phyloP scores from a whole-genome alignment of 2,888 invertebrate genomes.

The Teleogryllus oceanicus region DNA sequence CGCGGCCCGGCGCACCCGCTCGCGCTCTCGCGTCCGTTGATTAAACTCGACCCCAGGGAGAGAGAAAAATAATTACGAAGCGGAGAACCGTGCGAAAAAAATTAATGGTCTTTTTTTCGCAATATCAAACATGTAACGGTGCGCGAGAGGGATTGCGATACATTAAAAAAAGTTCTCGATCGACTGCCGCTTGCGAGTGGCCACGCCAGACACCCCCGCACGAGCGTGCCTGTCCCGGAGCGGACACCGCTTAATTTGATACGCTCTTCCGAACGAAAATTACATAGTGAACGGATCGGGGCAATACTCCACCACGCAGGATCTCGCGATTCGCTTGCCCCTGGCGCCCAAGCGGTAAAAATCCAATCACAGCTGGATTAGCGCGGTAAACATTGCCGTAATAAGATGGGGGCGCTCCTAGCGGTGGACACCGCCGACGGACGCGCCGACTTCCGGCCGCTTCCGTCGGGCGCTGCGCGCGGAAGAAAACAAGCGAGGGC shows the following conservation, averaged over 20 bases:
- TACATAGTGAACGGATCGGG: neutral
- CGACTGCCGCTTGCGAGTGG: neutral
- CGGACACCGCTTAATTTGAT: neutral
- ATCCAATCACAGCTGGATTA: constrained; percentile 10
- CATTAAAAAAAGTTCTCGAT: neutral
- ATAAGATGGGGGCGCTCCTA: neutral
- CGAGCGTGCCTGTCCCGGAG: neutral
- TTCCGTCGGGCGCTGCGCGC: neutral
- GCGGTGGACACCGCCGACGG: neutral
- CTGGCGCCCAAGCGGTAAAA: neutral
- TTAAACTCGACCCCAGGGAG: constrained; percentile 6
- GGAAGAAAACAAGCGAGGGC: no score
- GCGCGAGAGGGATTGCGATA: neutral
- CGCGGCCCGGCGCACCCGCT: neutral
- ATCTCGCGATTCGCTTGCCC: neutral
- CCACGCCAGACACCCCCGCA: neutral
- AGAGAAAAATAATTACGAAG: constrained; percentile 18
- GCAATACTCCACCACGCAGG: neutral
- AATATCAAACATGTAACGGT: neutral
- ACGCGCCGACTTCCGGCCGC: neutral
- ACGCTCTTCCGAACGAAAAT: neutral
- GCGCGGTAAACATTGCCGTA: constrained; percentile 1
- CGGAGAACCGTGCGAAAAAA: constrained; percentile 18
- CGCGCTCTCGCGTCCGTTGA: neutral
- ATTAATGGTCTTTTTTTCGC: neutral